Base-by-base conservation (phyloP, 1,140 invertebrate genomes). In the Trichoplusia ni region DNA sequence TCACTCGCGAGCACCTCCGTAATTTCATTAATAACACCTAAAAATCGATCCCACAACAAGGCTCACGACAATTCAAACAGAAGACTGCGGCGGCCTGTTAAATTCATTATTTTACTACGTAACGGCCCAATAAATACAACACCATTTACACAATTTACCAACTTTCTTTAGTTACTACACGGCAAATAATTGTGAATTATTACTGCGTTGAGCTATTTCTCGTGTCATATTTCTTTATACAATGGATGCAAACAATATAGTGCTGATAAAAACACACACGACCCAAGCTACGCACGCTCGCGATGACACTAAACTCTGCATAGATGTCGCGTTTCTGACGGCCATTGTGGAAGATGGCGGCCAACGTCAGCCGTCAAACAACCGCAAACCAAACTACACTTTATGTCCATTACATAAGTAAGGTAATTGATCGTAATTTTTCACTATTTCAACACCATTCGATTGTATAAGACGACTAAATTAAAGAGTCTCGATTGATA, bases 1-100 rank as follows among this genome's bases (percentile, higher is more conserved):
- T 85, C 79, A 87, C 79, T 75, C 77, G 74, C 81, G 67, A 82
- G 76, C 82, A 86, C 80, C 78, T 85, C 79, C 69, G 75, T 88
- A 88, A 88, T 89, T 89, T 88, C 82, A 86, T 89, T 89, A 89
- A 89, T 89, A 89, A 88, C 82, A 86, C 78, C 81, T 86, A 86
- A 89, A 89, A 88, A 89, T 89, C 86, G 86, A 88, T 89, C 73
- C 74, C 75, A 88, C 81, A 75, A 81, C 78, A 84, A 83, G 73
- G 77, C 81, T 80, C 80, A 84, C 81, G 78, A 84, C 83, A 84
- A 88, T 84, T 86, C 84, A 80, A 82, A 89, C 75, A 81, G 73
- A 77, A 83, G 75, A 80, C 81, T 82, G 78, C 75, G 77, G 77
- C 82, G 74, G 82, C 72, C 74, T 86, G 80, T 81, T 79, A 86